A percentile compares a stretch with the other conserved stretches of the same genome.
These are phyloP conservation scores for Mizuhopecten yessoensis DNA, from an alignment of 1,140 invertebrate species.

Conservation along the genomic window DNA sequence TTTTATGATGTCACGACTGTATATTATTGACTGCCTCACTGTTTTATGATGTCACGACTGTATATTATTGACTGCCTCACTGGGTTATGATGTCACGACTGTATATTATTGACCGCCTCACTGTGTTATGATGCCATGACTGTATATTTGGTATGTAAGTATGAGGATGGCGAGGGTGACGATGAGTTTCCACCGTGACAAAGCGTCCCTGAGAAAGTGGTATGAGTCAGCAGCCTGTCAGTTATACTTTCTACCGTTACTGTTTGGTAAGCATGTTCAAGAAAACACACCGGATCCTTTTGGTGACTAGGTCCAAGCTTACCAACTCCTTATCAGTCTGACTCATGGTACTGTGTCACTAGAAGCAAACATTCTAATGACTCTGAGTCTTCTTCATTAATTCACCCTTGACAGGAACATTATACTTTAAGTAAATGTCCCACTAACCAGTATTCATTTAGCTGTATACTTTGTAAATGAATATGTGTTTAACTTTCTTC, in stretches of 20 bases:
- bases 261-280: background rate
- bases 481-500: no score
- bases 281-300: background rate
- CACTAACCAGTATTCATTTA: no score
- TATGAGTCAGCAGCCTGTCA: background rate
- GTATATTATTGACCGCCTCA: background rate
- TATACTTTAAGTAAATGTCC: no score
- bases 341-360: background rate
- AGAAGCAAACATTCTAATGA: background rate
- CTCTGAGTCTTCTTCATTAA: background rate
- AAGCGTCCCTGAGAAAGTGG: background rate
- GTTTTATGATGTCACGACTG: no score
- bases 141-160: background rate
- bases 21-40: no score
- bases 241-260: background rate
- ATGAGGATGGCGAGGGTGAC: background rate
- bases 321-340: background rate
- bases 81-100: no score
- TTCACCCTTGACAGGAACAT: no score
- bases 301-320: background rate
- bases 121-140: background rate
- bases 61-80: no score
- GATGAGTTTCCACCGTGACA: background rate
- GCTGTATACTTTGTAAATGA: no score
- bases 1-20: no score